These are phyloP conservation scores for Cremastobaeus sp. DNA, from an alignment of 2,888 invertebrate genomes.

Conservation along the genomic window DNA sequence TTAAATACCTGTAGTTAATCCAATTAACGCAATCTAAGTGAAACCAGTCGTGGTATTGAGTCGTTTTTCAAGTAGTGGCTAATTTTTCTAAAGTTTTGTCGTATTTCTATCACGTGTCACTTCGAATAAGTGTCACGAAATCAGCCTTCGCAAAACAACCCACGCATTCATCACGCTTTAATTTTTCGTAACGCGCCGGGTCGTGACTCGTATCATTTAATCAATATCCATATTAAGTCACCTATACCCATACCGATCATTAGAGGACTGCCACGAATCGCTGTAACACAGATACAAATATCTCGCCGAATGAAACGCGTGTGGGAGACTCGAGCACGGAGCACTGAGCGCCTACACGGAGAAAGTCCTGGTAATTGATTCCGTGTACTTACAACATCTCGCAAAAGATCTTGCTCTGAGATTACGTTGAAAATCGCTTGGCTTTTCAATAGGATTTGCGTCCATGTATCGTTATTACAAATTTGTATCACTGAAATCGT, in stretches of 20 bases:
- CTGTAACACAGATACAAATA: slow-evolving; percentile 41
- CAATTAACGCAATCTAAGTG: no score
- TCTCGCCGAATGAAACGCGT: slow-evolving; percentile 33
- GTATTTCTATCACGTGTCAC: slow-evolving; percentile 13
- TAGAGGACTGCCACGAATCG: slow-evolving; percentile 31
- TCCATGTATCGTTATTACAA: slow-evolving; percentile 26
- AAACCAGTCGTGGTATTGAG: background rate
- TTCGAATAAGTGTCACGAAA: slow-evolving; percentile 31
- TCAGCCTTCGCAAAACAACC: slow-evolving; percentile 29
- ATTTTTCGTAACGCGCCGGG: slow-evolving; percentile 25
- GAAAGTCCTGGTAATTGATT: slow-evolving; percentile 77
- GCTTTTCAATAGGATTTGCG: slow-evolving; percentile 25
- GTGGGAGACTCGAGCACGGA: slow-evolving; percentile 69
- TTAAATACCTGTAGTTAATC: no score
- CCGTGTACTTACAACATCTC: slow-evolving; percentile 70
- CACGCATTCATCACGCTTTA: slow-evolving; percentile 37
- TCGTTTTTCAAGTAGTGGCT: no score
- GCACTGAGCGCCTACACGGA: slow-evolving; percentile 74
- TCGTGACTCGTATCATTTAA: slow-evolving; percentile 46
- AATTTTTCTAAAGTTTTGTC: background rate
- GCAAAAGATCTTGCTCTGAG: slow-evolving; percentile 66
- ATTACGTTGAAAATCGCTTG: slow-evolving; percentile 59
- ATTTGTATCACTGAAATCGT: slow-evolving; percentile 35
- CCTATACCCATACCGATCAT: slow-evolving; percentile 22
- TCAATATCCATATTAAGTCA: slow-evolving; percentile 52